These are phyloP conservation scores for Dipodomys merriami DNA, from an alignment of 2,113 vertebrate genomes.

Conservation along the genomic window DNA sequence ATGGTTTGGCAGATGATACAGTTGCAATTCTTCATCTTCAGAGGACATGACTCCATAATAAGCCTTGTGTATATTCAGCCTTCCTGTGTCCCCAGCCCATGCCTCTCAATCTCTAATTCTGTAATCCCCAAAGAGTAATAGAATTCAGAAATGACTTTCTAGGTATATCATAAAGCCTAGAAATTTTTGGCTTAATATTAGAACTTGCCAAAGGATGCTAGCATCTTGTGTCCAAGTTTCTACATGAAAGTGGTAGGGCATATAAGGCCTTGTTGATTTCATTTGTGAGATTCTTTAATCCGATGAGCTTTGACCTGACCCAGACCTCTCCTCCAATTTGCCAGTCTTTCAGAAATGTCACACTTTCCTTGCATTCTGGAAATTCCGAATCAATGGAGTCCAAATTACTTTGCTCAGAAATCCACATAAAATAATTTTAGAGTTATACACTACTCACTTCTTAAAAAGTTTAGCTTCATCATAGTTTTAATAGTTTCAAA, in stretches of 20 bases:
- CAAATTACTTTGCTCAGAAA: conserved; percentile 36
- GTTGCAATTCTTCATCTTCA: not conserved
- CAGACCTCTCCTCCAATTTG: not conserved
- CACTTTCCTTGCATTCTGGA: not conserved
- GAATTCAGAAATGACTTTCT: not conserved
- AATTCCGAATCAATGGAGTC: not conserved
- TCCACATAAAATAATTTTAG: conserved; percentile 18
- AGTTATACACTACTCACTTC: conserved; percentile 44
- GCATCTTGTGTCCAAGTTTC: not conserved
- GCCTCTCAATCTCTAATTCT: not conserved
- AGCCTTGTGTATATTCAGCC: not conserved
- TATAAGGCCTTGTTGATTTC: rapidly evolving
- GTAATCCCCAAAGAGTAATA: not conserved
- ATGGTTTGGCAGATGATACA: not conserved
- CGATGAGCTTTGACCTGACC: not conserved
- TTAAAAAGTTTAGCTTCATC: conserved; percentile 62
- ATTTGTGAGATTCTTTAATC: not conserved
- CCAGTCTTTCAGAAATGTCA: not conserved
- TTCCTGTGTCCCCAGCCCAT: not conserved
- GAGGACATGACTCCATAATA: not conserved
- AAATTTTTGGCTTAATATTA: not conserved
- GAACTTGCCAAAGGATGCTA: not conserved
- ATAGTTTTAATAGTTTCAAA: conserved; percentile 58
- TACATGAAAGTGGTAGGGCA: not conserved
- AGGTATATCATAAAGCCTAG: not conserved